phyloP scores from a whole-genome alignment of 1,140 invertebrate species.

The Leptopilina clavipes region DNA sequence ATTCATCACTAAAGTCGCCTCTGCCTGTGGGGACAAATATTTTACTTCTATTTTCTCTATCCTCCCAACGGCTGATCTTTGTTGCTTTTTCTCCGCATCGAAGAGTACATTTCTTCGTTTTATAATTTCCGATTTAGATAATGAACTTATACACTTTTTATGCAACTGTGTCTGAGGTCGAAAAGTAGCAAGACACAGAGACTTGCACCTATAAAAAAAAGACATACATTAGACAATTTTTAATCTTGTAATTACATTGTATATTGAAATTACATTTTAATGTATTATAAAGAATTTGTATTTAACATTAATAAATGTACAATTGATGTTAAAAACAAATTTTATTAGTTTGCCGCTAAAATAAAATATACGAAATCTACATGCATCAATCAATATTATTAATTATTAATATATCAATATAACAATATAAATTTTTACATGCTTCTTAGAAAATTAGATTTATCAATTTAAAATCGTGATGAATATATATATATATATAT shows the following conservation, averaged over 20 bases:
- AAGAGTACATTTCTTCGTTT: constrained; percentile 83
- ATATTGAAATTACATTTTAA: too few species aligned
- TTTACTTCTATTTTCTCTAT: constrained; percentile 94
- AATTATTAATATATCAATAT: too few species aligned
- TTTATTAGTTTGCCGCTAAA: too few species aligned
- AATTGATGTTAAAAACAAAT: too few species aligned
- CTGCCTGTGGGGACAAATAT: constrained; percentile 83
- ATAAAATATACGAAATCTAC: too few species aligned
- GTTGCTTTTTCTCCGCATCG: constrained; percentile 81
- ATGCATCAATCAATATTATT: too few species aligned
- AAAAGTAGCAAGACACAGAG: constrained; percentile 42
- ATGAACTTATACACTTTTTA: constrained; percentile 42
- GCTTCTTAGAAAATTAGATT: too few species aligned
- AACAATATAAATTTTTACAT: too few species aligned
- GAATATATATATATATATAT: too few species aligned
- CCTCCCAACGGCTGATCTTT: constrained; percentile 80
- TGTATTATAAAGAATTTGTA: too few species aligned
- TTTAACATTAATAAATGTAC: too few species aligned
- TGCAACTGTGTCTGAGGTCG: constrained; percentile 44
- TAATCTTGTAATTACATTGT: too few species aligned
- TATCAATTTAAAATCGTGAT: neutral
- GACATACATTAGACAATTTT: neutral
- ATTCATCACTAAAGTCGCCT: constrained; percentile 91
- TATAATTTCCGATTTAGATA: constrained; percentile 68
- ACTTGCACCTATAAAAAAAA: constrained; percentile 54